phyloP scores from a whole-genome alignment of 2,113 vertebrate species.

The Cacatua alba region DNA sequence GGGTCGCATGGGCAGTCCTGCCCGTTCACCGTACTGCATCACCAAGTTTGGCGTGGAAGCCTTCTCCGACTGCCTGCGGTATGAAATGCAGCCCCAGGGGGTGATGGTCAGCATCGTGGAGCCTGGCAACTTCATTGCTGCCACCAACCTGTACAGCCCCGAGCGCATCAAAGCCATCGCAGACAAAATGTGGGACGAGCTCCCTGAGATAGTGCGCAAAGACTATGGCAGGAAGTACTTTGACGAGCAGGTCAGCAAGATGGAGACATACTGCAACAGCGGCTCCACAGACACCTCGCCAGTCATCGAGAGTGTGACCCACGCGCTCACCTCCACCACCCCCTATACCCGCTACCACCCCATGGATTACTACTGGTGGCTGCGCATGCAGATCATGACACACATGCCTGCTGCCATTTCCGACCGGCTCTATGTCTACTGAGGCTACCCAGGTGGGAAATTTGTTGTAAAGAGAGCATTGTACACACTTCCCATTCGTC shows the following conservation, averaged over 20 bases:
- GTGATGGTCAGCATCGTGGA: constrained; percentile 83
- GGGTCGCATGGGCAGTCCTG: constrained; percentile 78
- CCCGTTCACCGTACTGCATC: constrained; percentile 80
- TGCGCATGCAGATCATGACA: constrained; percentile 83
- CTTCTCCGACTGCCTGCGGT: constrained; percentile 82
- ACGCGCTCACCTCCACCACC: constrained; percentile 69
- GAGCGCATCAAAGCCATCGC: constrained; percentile 79
- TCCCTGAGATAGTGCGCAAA: constrained; percentile 75
- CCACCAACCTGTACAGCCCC: constrained; percentile 78
- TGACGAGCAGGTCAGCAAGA: constrained; percentile 75
- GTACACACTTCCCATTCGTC: constrained; percentile 18
- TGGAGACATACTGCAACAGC: constrained; percentile 76
- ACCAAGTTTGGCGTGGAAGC: constrained; percentile 82
- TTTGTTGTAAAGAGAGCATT: background rate
- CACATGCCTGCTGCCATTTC: constrained; percentile 78
- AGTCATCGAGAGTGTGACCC: constrained; percentile 71
- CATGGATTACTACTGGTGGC: constrained; percentile 87
- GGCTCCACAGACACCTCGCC: constrained; percentile 73
- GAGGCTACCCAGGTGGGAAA: constrained; percentile 41
- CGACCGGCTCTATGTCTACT: constrained; percentile 78
- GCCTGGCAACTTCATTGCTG: constrained; percentile 81
- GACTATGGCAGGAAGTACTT: constrained; percentile 82
- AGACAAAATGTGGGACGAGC: constrained; percentile 79
- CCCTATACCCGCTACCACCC: constrained; percentile 82
- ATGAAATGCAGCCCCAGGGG: constrained; percentile 78